Evolutionary conservation across 1,140 invertebrate species (phyloP).

Genomic region (Vanessa tameamea): DNA sequence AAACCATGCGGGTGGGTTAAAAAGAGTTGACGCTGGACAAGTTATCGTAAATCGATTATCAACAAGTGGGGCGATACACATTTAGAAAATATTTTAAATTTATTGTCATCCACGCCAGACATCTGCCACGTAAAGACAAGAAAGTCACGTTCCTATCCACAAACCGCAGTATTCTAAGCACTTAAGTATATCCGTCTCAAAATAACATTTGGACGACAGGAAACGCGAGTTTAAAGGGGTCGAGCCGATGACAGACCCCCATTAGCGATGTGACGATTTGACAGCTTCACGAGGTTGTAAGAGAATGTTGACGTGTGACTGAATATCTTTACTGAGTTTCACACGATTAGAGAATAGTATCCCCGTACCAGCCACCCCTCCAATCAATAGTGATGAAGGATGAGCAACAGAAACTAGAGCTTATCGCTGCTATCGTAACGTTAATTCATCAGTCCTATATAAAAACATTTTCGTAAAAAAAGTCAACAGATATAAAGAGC

Average conservation of each 20-base stretch:
- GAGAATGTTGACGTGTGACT: slow-evolving; percentile 52
- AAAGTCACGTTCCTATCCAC: slow-evolving; percentile 30
- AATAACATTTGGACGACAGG: slow-evolving; percentile 67
- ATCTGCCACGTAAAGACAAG: slow-evolving; percentile 32
- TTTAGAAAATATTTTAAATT: slow-evolving; percentile 20
- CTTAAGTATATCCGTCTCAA: slow-evolving; percentile 63
- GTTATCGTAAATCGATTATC: slow-evolving; percentile 31
- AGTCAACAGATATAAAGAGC: neutral
- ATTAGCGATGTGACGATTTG: slow-evolving; percentile 73
- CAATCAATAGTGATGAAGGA: slow-evolving; percentile 22
- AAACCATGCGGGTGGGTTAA: slow-evolving; percentile 38
- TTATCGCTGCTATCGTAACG: neutral
- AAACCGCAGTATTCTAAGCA: slow-evolving; percentile 43
- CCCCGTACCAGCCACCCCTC: slow-evolving; percentile 14
- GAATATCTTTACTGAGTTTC: slow-evolving; percentile 50
- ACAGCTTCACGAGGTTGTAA: slow-evolving; percentile 61
- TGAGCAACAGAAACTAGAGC: slow-evolving; percentile 1
- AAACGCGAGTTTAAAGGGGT: slow-evolving; percentile 74
- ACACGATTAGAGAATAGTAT: slow-evolving; percentile 47
- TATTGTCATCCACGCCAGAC: slow-evolving; percentile 33
- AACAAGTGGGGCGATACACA: slow-evolving; percentile 8
- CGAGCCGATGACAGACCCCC: slow-evolving; percentile 68
- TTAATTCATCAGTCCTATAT: neutral
- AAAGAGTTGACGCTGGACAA: slow-evolving; percentile 8
- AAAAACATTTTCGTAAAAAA: neutral